These are phyloP conservation scores for Leptopilina syphax DNA, from an alignment of 2,888 invertebrate species.

Conservation along the genomic window DNA sequence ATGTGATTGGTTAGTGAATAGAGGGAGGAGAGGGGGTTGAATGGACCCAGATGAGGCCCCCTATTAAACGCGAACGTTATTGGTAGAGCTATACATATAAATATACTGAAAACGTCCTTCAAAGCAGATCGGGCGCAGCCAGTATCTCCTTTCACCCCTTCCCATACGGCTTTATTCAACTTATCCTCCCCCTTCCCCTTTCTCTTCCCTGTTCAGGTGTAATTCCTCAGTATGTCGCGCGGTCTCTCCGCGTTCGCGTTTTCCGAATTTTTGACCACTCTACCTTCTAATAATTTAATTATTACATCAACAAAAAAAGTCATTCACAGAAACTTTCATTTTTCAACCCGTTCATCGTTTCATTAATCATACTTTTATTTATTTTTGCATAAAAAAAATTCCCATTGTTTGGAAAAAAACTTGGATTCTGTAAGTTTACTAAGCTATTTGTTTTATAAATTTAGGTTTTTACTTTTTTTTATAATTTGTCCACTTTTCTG, in stretches of 20 bases:
- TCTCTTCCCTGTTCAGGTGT: conserved; percentile 46
- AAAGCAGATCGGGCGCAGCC: conserved; percentile 47
- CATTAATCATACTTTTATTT: no score
- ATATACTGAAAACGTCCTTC: conserved; percentile 53
- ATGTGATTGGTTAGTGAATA: neutral
- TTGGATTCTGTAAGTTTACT: no score
- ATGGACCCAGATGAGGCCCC: conserved; percentile 17
- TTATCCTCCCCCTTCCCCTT: conserved; percentile 42
- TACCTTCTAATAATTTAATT: conserved; percentile 23
- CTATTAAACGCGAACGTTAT: conserved; percentile 15
- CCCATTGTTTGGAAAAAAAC: no score
- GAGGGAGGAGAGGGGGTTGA: neutral
- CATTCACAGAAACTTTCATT: neutral
- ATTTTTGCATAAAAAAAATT: no score
- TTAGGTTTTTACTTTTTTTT: no score
- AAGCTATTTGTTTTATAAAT: no score
- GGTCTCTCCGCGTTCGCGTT: conserved; percentile 52
- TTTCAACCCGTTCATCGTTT: neutral
- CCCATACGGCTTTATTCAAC: conserved; percentile 50
- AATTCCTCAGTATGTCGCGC: conserved; percentile 57
- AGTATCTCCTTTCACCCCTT: conserved; percentile 52
- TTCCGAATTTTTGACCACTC: neutral
- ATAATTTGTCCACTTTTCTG: no score
- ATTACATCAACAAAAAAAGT: neutral
- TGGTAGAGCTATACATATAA: conserved; percentile 36